Evolutionary conservation across 2,888 invertebrate species (phyloP).

Genomic region (Brachycybe producta): DNA sequence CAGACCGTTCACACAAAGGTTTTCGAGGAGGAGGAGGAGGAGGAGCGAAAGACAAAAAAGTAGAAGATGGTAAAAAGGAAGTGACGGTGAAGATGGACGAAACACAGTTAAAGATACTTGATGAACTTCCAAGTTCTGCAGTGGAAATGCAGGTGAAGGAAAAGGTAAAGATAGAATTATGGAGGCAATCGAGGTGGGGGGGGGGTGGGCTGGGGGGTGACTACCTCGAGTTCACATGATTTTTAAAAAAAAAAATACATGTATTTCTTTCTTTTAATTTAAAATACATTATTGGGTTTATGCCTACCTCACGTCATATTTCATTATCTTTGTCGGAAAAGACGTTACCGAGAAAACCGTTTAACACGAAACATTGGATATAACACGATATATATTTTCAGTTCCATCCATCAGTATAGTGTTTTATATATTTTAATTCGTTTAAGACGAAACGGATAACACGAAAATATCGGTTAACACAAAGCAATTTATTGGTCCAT

Average conservation of each 20-base stretch:
- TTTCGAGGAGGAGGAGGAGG: constrained; percentile 2
- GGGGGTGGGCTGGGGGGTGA: background rate
- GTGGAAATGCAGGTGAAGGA: constrained; percentile 89
- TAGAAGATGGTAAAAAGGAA: constrained; percentile 43
- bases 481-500: too few species aligned
- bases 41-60: constrained; percentile 18
- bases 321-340: too few species aligned
- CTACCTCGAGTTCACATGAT: background rate
- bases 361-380: too few species aligned
- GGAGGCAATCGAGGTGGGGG: too few species aligned
- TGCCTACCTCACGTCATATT: too few species aligned
- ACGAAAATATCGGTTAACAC: too few species aligned
- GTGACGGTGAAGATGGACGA: constrained; percentile 63
- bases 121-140: constrained; percentile 81
- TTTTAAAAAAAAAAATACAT: constrained; percentile 9
- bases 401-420: too few species aligned
- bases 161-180: constrained; percentile 47
- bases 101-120: constrained; percentile 65
- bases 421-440: too few species aligned
- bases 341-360: too few species aligned
- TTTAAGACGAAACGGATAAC: too few species aligned
- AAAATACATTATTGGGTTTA: background rate
- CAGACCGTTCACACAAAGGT: constrained; percentile 18
- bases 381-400: too few species aligned
- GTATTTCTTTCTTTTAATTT: background rate